Evolutionary conservation across 1,140 invertebrate species (phyloP), one percentile per base, ranked within the genome.

Genomic region (Octopus sinensis): DNA sequence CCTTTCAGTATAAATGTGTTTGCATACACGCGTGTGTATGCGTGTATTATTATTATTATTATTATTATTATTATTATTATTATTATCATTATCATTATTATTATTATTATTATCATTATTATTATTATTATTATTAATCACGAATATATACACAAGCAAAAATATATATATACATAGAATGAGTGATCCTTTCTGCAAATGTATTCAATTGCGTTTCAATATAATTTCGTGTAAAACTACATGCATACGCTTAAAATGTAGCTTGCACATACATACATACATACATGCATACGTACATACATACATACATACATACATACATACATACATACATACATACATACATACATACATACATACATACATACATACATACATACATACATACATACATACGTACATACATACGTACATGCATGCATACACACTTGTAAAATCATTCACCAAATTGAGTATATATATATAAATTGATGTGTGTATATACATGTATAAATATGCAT

Each of bases 391-490:
- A n/a, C n/a, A n/a, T n/a, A n/a, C n/a, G 52, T 53, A 68, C 71
- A 76, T 76, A 76, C 71, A 81, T 76, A 81, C 80, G 76, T 76
- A 81, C 71, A 81, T 76, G 76, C 71, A 81, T 76, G 76, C 71
- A 81, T 76, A 81, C 71, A 81, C 13, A 52, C 78, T 52, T 53
- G 17, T 17, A 62, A 62, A 62, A 10, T 62, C 9, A 62, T 62
- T n/a, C 43, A 17, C 79, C 71, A 17, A 80, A 51, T 73, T 23
- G 73, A 56, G 53, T 73, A 73, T 68, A 73, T n/a, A 71, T 71
- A 71, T 30, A 73, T 68, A 80, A 30, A 73, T 71, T 10, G n/a
- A 17, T 71, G 43, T 73, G 43, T 71, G 10, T 73, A 23, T 68
- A 80, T 54, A 75, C 80, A 43, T 53, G 52, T 54, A 79, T 56